A percentile compares a stretch with the other conserved stretches of the same genome.
Evolutionary conservation across 2,113 vertebrate genomes (phyloP).

Genomic region (Eurypyga helias): DNA sequence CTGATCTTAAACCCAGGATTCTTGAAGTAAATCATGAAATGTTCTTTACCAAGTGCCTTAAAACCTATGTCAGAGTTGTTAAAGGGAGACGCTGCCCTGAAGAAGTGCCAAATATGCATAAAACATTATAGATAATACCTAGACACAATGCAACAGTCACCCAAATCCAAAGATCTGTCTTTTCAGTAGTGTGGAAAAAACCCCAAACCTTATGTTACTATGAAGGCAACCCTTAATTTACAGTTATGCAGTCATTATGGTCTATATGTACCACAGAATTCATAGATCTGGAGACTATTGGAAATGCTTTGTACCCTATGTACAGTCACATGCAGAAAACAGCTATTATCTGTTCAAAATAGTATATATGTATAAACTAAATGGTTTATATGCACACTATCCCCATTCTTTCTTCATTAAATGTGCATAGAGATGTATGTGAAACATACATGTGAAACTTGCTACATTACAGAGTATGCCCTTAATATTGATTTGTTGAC

Average conservation of each 20-base stretch:
- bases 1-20: neutral
- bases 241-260: neutral
- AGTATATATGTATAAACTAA: neutral
- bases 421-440: neutral
- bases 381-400: neutral
- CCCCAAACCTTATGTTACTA: neutral
- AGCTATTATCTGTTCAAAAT: neutral
- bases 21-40: neutral
- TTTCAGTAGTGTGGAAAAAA: neutral
- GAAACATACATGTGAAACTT: neutral
- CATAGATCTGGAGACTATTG: neutral
- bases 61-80: neutral
- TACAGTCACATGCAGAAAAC: neutral
- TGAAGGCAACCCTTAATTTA: neutral
- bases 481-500: neutral
- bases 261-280: neutral
- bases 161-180: neutral
- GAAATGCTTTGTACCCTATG: neutral
- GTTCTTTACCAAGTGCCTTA: neutral
- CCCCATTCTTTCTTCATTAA: neutral
- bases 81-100: neutral
- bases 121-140: neutral
- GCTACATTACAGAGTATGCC: neutral
- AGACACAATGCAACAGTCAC: neutral
- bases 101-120: neutral